Evolutionary conservation across 2,113 vertebrate genomes (phyloP).

Genomic region (Diphyllodes magnificus): DNA sequence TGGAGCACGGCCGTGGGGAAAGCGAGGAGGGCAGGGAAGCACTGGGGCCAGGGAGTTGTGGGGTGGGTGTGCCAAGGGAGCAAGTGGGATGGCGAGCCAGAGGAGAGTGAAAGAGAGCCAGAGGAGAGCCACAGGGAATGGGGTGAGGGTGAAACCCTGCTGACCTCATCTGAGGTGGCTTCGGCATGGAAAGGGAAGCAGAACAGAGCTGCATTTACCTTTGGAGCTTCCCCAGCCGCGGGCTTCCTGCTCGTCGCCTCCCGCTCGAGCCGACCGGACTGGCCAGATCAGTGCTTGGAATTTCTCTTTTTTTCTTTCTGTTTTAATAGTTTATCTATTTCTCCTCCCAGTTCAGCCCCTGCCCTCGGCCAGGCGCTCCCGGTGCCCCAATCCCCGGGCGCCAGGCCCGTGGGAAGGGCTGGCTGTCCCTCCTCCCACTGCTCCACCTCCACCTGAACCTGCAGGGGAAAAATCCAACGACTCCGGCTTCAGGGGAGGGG

Average conservation of each 20-base stretch:
- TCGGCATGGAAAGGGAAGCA: not conserved
- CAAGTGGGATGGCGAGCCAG: not conserved
- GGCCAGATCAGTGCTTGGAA: not conserved
- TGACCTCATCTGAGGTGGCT: fast-evolving
- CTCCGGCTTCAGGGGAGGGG: not conserved
- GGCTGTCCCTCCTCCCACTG: not conserved
- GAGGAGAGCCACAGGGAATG: not conserved
- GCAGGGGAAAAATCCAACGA: not conserved
- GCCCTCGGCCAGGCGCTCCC: not conserved
- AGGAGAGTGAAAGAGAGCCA: not conserved
- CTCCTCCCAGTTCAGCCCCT: not conserved
- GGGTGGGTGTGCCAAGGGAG: not conserved
- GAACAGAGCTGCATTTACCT: constrained; percentile 15
- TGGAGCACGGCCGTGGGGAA: fast-evolving
- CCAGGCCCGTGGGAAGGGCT: not conserved
- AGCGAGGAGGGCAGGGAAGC: not conserved
- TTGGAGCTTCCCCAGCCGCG: not conserved
- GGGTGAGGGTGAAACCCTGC: not conserved
- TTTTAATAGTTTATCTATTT: not conserved
- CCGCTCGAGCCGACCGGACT: not conserved
- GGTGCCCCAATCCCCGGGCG: not conserved
- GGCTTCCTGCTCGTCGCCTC: not conserved
- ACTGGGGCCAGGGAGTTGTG: not conserved
- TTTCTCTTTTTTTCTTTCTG: not conserved
- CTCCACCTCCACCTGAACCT: constrained; percentile 47